A percentile compares a stretch with the other conserved stretches of the same genome.
phyloP scores from a whole-genome alignment of 2,888 invertebrate genomes.

The Tuta absoluta region DNA sequence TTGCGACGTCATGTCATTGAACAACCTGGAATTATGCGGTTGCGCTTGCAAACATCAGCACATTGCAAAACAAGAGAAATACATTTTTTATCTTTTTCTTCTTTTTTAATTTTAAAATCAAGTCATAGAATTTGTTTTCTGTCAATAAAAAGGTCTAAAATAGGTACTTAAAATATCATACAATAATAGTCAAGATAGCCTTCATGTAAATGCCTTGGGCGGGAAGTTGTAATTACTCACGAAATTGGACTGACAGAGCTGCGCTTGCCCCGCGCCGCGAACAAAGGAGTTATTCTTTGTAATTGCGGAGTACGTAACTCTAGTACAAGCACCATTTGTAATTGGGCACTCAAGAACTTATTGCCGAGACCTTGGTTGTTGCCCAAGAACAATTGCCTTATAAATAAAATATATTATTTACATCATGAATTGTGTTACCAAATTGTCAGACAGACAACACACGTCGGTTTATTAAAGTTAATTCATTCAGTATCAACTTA shows the following conservation, averaged over 20 bases:
- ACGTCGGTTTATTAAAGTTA: constrained; percentile 10
- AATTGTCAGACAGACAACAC: constrained; percentile 31
- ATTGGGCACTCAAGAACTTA: constrained; percentile 48
- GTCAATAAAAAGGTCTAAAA: background rate
- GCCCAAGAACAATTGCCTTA: constrained; percentile 43
- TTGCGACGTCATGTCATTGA: constrained; percentile 49
- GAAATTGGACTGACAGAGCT: constrained; percentile 46
- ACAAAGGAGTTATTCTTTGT: constrained; percentile 58
- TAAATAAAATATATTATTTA: constrained; percentile 33
- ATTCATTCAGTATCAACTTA: constrained; percentile 24
- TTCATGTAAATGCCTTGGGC: constrained; percentile 42
- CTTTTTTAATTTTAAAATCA: background rate
- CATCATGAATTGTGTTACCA: constrained; percentile 36
- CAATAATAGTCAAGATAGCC: constrained; percentile 31
- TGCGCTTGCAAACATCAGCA: constrained; percentile 51
- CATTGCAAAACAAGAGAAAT: constrained; percentile 46
- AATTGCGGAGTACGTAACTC: constrained; percentile 53
- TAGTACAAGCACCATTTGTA: constrained; percentile 47
- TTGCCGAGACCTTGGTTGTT: constrained; percentile 47
- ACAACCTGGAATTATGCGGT: constrained; percentile 61
- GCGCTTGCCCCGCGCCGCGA: constrained; percentile 41
- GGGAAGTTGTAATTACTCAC: constrained; percentile 55
- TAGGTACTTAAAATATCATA: constrained; percentile 24
- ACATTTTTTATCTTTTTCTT: background rate
- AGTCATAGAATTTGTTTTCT: background rate